A percentile compares a stretch with the other conserved stretches of the same genome.
Conservation (phyloP, 2,797 vertebrate genomes). For the Poeciliopsis presidionis region DNA sequence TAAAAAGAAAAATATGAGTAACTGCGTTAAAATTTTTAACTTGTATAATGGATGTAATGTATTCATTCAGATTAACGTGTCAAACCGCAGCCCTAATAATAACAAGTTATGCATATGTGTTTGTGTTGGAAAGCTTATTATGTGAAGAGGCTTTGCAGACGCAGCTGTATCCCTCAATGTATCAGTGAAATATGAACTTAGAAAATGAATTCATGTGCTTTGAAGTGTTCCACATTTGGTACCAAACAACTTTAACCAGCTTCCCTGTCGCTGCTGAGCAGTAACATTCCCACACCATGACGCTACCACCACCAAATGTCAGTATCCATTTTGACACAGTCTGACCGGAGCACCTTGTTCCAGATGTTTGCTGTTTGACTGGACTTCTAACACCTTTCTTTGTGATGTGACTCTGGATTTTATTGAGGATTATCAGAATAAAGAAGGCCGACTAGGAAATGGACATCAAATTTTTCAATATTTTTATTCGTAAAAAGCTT, state of each 20-base stretch:
- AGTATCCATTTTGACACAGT: not conserved
- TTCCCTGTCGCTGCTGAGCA: not conserved
- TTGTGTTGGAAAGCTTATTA: not conserved
- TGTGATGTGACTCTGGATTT: not conserved
- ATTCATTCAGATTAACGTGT: no score
- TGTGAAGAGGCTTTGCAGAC: not conserved
- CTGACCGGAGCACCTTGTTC: not conserved
- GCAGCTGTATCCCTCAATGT: not conserved
- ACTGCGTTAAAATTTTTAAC: no score
- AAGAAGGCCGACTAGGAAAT: not conserved
- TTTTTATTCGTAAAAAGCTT: not conserved
- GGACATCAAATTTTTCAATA: not conserved
- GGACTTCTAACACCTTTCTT: not conserved
- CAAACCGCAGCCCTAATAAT: no score
- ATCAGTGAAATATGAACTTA: not conserved
- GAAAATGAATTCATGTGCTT: not conserved
- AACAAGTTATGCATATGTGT: not conserved
- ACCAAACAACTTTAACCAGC: not conserved
- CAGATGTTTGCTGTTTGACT: not conserved
- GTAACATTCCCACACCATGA: not conserved
- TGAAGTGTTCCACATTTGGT: not conserved
- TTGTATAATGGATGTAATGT: no score
- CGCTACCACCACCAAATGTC: not conserved
- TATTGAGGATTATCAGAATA: not conserved
- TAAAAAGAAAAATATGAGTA: no score